Evolutionary conservation across 92 coral and sea anemone species (phyloP).

Genomic region (Siderastrea radians): DNA sequence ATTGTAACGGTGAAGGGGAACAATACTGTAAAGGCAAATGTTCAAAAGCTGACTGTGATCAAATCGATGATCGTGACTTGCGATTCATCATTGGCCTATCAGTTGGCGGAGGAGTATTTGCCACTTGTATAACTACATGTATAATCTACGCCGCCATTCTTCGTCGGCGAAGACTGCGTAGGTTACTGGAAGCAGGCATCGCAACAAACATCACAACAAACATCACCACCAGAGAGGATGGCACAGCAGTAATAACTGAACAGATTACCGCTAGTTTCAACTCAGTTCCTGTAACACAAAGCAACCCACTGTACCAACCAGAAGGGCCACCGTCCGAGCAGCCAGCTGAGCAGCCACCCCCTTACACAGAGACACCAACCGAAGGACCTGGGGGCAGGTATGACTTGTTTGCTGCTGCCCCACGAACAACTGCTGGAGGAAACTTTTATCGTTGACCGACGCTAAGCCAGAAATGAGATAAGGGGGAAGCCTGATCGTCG

Average conservation of each 20-base stretch:
- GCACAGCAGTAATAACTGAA: slow-evolving; percentile 9
- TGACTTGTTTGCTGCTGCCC: neutral
- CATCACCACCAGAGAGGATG: slow-evolving; percentile 1
- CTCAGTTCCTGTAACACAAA: neutral
- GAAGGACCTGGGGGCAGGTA: neutral
- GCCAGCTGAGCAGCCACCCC: neutral
- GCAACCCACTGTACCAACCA: slow-evolving; percentile 19
- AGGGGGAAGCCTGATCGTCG: too few relatives aligned
- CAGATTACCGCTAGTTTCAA: neutral
- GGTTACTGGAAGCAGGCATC: neutral
- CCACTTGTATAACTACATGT: neutral
- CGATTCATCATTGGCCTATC: neutral
- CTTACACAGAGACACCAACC: neutral
- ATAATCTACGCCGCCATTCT: neutral
- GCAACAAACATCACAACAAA: neutral
- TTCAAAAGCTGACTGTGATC: neutral
- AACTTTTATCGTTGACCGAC: too few relatives aligned
- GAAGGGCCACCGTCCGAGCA: slow-evolving; percentile 1
- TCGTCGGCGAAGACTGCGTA: neutral
- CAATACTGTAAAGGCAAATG: neutral
- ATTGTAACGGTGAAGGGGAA: neutral
- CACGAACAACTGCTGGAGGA: too few relatives aligned
- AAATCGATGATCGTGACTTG: too few relatives aligned
- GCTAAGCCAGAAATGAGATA: too few relatives aligned
- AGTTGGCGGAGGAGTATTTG: neutral